Percentiles rank a stretch among this genome's conserved stretches.
Evolutionary conservation across 2,888 invertebrate species (phyloP).

Genomic region (Psylliodes chrysocephalus): DNA sequence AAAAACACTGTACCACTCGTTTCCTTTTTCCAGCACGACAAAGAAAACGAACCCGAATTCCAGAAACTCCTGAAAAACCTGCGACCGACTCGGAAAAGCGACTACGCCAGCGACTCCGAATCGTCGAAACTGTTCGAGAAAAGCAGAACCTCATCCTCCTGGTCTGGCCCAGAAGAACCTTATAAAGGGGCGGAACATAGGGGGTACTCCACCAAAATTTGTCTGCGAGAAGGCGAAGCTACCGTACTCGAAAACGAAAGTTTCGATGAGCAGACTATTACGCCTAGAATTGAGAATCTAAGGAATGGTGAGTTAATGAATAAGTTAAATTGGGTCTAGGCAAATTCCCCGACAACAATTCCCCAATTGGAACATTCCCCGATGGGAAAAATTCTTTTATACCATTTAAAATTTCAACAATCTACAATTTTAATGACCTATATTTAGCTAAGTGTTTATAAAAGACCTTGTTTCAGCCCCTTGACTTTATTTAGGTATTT

Average conservation of each 20-base stretch:
- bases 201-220: slow-evolving; percentile 71
- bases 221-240: slow-evolving; percentile 65
- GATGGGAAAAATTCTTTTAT: too few relatives aligned
- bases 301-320: slow-evolving; percentile 58
- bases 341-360: too few relatives aligned
- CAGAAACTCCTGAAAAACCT: slow-evolving; percentile 59
- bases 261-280: slow-evolving; percentile 53
- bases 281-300: slow-evolving; percentile 57
- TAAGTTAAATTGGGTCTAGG: too few relatives aligned
- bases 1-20: too few relatives aligned
- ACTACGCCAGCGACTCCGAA: slow-evolving; percentile 50
- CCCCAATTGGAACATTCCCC: too few relatives aligned
- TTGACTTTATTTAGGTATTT: too few relatives aligned
- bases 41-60: slow-evolving; percentile 54
- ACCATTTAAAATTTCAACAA: too few relatives aligned
- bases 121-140: slow-evolving; percentile 32
- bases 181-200: slow-evolving; percentile 58
- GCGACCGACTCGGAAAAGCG: slow-evolving; percentile 54
- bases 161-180: slow-evolving; percentile 67
- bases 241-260: slow-evolving; percentile 61
- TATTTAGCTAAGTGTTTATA: too few relatives aligned
- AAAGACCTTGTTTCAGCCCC: too few relatives aligned
- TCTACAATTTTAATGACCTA: too few relatives aligned
- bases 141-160: slow-evolving; percentile 53
- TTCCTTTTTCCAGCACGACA: slow-evolving; percentile 14